Conservation (phyloP, 2,113 vertebrate genomes). For the Gyps fulvus region DNA sequence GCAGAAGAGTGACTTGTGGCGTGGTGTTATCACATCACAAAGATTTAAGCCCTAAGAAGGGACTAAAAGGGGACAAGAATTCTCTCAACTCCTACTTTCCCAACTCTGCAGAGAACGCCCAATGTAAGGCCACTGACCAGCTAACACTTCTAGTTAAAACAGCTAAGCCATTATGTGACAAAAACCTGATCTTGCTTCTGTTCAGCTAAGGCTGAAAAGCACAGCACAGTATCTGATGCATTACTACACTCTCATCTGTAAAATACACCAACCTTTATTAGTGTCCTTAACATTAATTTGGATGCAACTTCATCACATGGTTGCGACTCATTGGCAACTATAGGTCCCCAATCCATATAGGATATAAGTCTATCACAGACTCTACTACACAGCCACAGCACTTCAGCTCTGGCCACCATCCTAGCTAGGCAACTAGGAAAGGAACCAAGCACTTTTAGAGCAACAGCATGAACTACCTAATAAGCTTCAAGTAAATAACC, state of each 20-base stretch:
- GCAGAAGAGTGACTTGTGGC: not conserved
- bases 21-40: not conserved
- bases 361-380: not conserved
- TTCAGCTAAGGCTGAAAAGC: not conserved
- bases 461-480: not conserved
- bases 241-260: not conserved
- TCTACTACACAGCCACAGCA: not conserved
- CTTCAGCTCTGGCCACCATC: not conserved
- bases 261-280: not conserved
- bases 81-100: not conserved
- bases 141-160: too few species aligned
- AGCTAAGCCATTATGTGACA: not conserved
- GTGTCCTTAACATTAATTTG: not conserved
- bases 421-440: not conserved
- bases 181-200: not conserved
- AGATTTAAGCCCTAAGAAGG: not conserved
- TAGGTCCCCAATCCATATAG: fast-evolving
- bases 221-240: not conserved
- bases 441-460: not conserved
- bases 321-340: not conserved
- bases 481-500: not conserved
- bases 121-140: not conserved
- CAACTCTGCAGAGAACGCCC: not conserved
- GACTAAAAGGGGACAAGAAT: not conserved
- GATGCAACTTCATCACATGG: not conserved